phyloP scores from a whole-genome alignment of 30 jellyfish, hydroid and myxozoan species.

The Clytia hemisphaerica region DNA sequence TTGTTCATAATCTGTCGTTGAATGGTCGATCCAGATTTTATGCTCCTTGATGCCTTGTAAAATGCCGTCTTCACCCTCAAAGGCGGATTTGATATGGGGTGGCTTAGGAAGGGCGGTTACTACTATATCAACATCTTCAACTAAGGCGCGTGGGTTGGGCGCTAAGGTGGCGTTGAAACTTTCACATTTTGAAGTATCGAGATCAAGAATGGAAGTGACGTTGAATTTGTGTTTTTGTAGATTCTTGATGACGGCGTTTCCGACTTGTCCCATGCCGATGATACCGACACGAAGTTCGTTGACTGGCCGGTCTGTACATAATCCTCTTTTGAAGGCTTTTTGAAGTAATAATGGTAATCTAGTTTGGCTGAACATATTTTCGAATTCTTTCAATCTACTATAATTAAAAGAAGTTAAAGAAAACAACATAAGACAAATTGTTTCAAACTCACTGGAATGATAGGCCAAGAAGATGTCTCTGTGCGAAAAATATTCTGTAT shows the following conservation, averaged over 20 bases:
- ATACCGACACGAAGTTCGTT: conserved; percentile 38
- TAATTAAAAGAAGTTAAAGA: too few relatives aligned
- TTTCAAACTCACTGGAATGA: too few relatives aligned
- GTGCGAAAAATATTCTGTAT: too few relatives aligned
- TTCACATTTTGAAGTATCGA: conserved; percentile 14
- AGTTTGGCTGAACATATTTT: too few relatives aligned
- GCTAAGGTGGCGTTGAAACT: not conserved
- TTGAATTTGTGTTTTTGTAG: conserved; percentile 4
- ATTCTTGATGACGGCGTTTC: conserved; percentile 36
- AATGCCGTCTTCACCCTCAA: conserved; percentile 42
- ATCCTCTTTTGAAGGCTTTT: too few relatives aligned
- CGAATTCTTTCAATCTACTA: too few relatives aligned
- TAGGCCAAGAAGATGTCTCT: too few relatives aligned
- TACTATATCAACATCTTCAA: conserved; percentile 37
- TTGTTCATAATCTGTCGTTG: conserved; percentile 60
- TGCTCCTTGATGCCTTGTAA: conserved; percentile 39
- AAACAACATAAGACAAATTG: too few relatives aligned
- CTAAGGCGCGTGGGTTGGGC: conserved; percentile 33
- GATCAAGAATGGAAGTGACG: conserved; percentile 40
- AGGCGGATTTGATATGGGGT: conserved; percentile 25
- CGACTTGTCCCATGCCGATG: conserved; percentile 50
- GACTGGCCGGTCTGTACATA: too few relatives aligned
- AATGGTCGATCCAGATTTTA: conserved; percentile 47
- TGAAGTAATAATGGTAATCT: too few relatives aligned
- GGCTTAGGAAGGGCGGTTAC: conserved; percentile 66